Conservation (phyloP, 2,888 invertebrate genomes). For the Eupithecia tripunctaria region DNA sequence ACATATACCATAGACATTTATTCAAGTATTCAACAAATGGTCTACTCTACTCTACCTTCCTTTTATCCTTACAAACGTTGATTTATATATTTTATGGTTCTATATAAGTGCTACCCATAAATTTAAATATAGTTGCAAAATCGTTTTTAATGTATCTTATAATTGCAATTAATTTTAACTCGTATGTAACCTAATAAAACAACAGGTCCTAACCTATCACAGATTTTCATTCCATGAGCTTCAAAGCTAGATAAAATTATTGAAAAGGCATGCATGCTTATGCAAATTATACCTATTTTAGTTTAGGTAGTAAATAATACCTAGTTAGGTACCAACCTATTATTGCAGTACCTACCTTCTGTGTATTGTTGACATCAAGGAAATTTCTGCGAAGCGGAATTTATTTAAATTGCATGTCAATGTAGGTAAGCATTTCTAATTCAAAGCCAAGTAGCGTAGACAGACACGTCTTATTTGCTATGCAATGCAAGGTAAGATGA, state of each 20-base stretch:
- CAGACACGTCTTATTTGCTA: slow-evolving; percentile 45
- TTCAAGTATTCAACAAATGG: background rate
- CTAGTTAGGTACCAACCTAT: background rate
- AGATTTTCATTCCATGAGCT: background rate
- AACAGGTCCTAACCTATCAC: no score
- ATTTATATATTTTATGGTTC: background rate
- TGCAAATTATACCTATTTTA: no score
- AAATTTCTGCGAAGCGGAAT: slow-evolving; percentile 48
- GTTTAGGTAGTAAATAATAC: background rate
- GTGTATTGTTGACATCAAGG: slow-evolving; percentile 8
- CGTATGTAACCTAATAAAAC: background rate
- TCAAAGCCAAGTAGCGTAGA: slow-evolving; percentile 47
- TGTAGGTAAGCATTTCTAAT: slow-evolving; percentile 49
- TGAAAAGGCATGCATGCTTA: background rate
- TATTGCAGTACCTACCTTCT: background rate
- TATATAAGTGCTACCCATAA: no score
- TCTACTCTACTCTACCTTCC: background rate
- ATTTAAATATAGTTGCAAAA: background rate
- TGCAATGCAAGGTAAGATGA: slow-evolving; percentile 27
- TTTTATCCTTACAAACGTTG: background rate
- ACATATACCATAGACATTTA: background rate
- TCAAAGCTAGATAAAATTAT: background rate
- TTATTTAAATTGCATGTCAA: slow-evolving; percentile 49
- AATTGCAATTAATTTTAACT: background rate
- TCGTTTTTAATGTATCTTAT: background rate